Evolutionary conservation across 2,888 invertebrate genomes (phyloP), one percentile per base, ranked within the genome.

Genomic region (Phortica okadai): DNA sequence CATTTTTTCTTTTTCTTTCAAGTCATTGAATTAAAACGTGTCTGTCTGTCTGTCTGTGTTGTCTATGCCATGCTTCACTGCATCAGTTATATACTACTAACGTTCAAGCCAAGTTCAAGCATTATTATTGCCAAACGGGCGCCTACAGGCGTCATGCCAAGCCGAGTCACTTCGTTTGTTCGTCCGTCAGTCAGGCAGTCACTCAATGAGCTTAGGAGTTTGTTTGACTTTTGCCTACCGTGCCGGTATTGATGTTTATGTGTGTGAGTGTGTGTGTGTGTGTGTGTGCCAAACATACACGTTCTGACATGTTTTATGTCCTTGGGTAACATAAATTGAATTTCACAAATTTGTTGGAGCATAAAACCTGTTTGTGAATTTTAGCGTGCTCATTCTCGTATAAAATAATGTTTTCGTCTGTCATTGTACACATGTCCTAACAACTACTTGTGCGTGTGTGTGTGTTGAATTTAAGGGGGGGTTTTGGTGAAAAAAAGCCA

Each of bases 291-390:
- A 8, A 16, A 16, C 58, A 14, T 10, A 44, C 16, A 69, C 50
- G 50, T 8, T 50, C 50, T 50, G 50, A 50, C 50, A 83, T 87
- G 83, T 86, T 86, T 86, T 86, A 82, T 84, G 87, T 87, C 87
- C 88, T 84, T 83, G 86, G 88, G 83, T 83, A 83, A 84, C 84
- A 87, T 89, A 90, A 90, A 89, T 89, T 89, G 89, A 89, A 90
- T 90, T 90, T 90, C 89, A 89, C 82, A 89, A 89, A 89, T 88
- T 89, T 89, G 89, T 85, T 90, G 88, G 84, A 88, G 90, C 89
- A 90, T 89, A 86, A 90, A 89, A 90, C 90, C 89, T 84, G 90
- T 89, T 89, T 84, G 86, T 87, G 85, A 90, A 87, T 84, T 85
- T 86, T 83, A 87, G 87, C 85, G 86, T 83, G 88, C 75, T 86